Conservation (phyloP, 2,113 vertebrate genomes). For the Menura novaehollandiae region DNA sequence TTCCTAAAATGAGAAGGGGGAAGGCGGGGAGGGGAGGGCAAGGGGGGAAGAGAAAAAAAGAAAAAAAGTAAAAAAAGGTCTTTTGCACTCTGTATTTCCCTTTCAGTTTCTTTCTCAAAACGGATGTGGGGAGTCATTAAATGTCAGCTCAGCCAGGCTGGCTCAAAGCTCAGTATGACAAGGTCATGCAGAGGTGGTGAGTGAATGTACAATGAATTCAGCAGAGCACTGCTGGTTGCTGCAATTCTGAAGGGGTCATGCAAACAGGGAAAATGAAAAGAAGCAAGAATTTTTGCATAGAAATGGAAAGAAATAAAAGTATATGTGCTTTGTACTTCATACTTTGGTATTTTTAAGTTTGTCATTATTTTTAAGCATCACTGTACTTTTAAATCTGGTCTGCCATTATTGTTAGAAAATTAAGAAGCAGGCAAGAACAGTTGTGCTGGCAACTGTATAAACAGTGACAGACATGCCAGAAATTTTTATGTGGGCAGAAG, state of each 20-base stretch:
- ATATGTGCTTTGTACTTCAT: background rate
- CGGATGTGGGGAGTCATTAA: background rate
- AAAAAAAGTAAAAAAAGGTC: background rate
- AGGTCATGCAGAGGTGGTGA: background rate
- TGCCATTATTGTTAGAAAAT: background rate
- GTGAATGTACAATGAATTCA: background rate
- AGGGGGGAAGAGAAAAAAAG: background rate
- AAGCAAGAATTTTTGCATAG: background rate
- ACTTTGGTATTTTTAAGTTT: background rate
- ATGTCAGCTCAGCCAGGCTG: background rate
- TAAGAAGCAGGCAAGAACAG: background rate
- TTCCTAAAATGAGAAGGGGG: background rate
- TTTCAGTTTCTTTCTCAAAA: background rate
- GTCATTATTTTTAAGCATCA: background rate
- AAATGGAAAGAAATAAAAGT: background rate
- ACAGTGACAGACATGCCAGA: background rate
- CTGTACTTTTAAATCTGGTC: background rate
- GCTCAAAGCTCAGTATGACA: background rate
- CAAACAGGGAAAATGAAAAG: background rate
- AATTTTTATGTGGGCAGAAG: conserved; percentile 9
- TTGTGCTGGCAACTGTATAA: conserved; percentile 3
- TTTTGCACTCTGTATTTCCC: background rate
- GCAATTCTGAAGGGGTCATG: background rate
- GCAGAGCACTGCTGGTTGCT: background rate
- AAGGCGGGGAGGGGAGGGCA: background rate